These are phyloP conservation scores for Aporophyla lueneburgensis DNA, from an alignment of 2,888 invertebrate genomes.

Conservation along the genomic window DNA sequence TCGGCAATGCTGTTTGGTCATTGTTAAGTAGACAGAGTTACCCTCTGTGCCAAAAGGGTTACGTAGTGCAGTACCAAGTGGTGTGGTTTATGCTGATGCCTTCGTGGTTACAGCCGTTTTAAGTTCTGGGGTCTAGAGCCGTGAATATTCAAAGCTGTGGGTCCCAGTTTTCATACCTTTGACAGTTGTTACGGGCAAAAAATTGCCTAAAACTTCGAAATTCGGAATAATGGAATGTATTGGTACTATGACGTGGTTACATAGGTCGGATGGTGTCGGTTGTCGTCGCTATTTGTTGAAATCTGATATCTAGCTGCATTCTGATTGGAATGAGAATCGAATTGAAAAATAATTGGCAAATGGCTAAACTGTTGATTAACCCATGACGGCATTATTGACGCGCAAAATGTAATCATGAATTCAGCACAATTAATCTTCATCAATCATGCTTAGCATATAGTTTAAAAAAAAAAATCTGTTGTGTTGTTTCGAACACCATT, in stretches of 20 bases:
- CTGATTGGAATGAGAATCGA: not conserved
- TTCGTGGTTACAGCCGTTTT: not conserved
- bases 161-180: not conserved
- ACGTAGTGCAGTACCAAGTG: not conserved
- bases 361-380: not conserved
- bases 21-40: not conserved
- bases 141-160: not conserved
- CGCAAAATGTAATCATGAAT: no score
- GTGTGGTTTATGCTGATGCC: not conserved
- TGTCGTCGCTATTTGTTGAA: conserved; percentile 3
- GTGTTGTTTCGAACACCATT: no score
- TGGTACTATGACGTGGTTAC: not conserved
- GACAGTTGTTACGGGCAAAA: not conserved
- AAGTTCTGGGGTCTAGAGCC: not conserved
- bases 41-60: not conserved
- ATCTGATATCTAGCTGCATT: conserved; percentile 17
- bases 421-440: no score
- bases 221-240: not conserved
- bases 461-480: no score
- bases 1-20: no score
- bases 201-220: not conserved
- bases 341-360: not conserved
- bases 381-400: no score
- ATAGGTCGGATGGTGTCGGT: not conserved
- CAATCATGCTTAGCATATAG: no score